These are phyloP conservation scores for Oryzias curvinotus DNA, from an alignment of 2,113 vertebrate species.

Conservation along the genomic window DNA sequence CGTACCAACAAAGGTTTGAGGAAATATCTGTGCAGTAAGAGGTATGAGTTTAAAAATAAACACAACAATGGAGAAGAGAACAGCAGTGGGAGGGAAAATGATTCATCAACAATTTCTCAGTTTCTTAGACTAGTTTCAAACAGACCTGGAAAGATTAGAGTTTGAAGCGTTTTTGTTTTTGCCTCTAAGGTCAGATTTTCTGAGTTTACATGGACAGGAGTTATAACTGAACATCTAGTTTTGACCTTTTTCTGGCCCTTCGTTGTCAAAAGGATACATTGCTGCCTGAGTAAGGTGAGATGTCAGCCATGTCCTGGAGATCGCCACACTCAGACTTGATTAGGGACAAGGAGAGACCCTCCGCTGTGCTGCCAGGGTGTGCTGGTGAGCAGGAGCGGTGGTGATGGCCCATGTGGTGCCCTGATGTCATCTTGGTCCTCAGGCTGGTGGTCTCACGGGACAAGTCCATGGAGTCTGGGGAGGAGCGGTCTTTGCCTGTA, in stretches of 20 bases:
- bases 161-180: slow-evolving; percentile 50
- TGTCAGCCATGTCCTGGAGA: slow-evolving; percentile 97
- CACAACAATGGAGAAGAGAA: slow-evolving; percentile 59
- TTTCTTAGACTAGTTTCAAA: slow-evolving; percentile 61
- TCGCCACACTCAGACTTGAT: slow-evolving; percentile 98
- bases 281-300: slow-evolving; percentile 97
- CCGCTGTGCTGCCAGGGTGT: slow-evolving; percentile 88
- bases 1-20: slow-evolving; percentile 64
- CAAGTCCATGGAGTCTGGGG: slow-evolving; percentile 95
- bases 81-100: slow-evolving; percentile 67
- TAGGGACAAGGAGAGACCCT: slow-evolving; percentile 95
- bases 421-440: slow-evolving; percentile 96
- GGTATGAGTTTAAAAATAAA: slow-evolving; percentile 70
- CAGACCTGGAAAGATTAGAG: slow-evolving; percentile 51
- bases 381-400: slow-evolving; percentile 92
- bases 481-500: slow-evolving; percentile 89
- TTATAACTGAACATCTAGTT: slow-evolving; percentile 14
- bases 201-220: slow-evolving; percentile 6
- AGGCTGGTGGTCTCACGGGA: slow-evolving; percentile 93
- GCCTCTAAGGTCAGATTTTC: slow-evolving; percentile 20
- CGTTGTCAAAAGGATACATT: slow-evolving; percentile 94
- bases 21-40: slow-evolving; percentile 45
- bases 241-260: slow-evolving; percentile 4
- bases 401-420: slow-evolving; percentile 86
- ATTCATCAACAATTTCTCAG: slow-evolving; percentile 68